Evolutionary conservation across 1,140 invertebrate genomes (phyloP).

Genomic region (Drosophila virilis): DNA sequence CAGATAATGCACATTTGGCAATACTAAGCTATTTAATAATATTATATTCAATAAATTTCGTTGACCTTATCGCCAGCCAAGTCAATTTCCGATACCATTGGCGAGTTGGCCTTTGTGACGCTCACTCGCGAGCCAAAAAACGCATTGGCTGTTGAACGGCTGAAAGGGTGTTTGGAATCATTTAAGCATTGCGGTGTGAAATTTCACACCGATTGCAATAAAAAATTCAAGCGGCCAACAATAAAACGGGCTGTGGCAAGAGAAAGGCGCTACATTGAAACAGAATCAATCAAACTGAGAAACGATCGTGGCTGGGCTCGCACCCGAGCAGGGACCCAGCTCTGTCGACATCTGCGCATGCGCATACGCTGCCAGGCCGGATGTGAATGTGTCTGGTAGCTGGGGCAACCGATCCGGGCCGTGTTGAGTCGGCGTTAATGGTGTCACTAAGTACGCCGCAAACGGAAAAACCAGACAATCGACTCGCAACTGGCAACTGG

Average conservation of each 20-base stretch:
- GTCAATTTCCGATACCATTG: not conserved
- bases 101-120: slow-evolving; percentile 3
- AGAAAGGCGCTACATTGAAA: slow-evolving; percentile 74
- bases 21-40: no score
- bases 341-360: slow-evolving; percentile 63
- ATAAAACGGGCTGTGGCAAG: slow-evolving; percentile 54
- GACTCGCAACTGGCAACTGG: slow-evolving; percentile 7
- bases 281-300: slow-evolving; percentile 77
- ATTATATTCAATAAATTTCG: no score
- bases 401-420: slow-evolving; percentile 30
- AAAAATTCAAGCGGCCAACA: slow-evolving; percentile 69
- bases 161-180: slow-evolving; percentile 59
- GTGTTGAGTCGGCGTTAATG: slow-evolving; percentile 61
- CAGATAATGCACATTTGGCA: no score
- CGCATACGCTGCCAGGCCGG: slow-evolving; percentile 60
- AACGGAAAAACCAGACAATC: slow-evolving; percentile 26
- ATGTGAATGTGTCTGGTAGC: slow-evolving; percentile 65
- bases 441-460: slow-evolving; percentile 82
- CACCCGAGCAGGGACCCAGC: slow-evolving; percentile 18
- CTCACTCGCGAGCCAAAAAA: slow-evolving; percentile 48
- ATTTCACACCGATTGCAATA: slow-evolving; percentile 84
- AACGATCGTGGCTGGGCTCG: slow-evolving; percentile 13
- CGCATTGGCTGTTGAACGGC: slow-evolving; percentile 13
- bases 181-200: slow-evolving; percentile 84
- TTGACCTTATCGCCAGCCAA: no score